Percentiles rank a stretch among this genome's conserved stretches.
phyloP scores from a whole-genome alignment of 2,888 invertebrate genomes.

The Sphaerophoria taeniata region DNA sequence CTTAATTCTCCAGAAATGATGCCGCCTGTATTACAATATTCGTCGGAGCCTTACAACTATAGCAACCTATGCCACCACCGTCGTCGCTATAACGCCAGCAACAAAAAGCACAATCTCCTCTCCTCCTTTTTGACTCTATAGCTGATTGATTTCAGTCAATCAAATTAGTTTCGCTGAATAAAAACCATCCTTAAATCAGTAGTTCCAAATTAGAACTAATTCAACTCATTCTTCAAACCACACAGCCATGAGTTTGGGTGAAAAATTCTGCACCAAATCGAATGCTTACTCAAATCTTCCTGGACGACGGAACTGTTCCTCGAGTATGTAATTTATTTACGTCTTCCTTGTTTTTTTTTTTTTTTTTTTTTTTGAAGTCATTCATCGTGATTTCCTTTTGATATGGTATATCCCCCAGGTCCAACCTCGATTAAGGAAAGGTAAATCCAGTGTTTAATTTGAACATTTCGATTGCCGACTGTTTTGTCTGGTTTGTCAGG shows the following conservation, averaged over 20 bases:
- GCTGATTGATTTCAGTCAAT: conserved; percentile 40
- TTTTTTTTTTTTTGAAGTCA: conserved; percentile 18
- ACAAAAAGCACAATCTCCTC: not conserved
- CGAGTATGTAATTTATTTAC: conserved; percentile 63
- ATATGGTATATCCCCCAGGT: not conserved
- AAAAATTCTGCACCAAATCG: conserved; percentile 32
- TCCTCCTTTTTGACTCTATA: conserved; percentile 20
- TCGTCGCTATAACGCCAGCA: not conserved
- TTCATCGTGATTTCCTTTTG: conserved; percentile 29
- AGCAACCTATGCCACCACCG: not conserved
- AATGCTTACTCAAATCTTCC: conserved; percentile 33
- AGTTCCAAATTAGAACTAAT: conserved; percentile 56
- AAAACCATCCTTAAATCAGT: conserved; percentile 25
- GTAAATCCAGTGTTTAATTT: conserved; percentile 5
- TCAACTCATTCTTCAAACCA: no score
- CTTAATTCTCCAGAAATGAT: conserved; percentile 6
- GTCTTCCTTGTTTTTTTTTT: conserved; percentile 36
- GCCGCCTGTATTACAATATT: conserved; percentile 10
- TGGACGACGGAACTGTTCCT: not conserved
- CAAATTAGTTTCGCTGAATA: conserved; percentile 38
- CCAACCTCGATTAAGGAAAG: not conserved
- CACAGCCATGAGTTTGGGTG: conserved; percentile 23
- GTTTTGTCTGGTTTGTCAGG: not conserved
- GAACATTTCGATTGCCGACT: conserved; percentile 4
- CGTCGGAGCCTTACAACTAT: not conserved